Evolutionary conservation across 1,140 invertebrate genomes (phyloP).

Genomic region (Hetaerina americana): DNA sequence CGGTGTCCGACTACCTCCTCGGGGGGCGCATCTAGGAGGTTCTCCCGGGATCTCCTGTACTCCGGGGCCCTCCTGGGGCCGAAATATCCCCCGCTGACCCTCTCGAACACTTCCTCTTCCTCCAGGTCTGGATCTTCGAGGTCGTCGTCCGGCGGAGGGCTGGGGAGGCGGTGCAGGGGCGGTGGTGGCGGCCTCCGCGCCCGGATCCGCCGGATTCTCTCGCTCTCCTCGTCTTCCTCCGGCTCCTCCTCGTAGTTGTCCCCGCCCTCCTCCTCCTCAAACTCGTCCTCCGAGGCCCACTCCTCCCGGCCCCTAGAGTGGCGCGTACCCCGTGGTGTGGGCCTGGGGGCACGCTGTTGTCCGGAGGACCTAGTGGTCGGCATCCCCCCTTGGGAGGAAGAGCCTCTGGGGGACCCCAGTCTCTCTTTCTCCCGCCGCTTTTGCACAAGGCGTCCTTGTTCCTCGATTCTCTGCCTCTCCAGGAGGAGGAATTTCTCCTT

Average conservation of each 20-base stretch:
- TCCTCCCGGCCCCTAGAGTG: background rate
- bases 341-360: background rate
- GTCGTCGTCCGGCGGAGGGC: background rate
- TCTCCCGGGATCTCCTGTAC: slow-evolving; percentile 29
- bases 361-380: background rate
- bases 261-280: background rate
- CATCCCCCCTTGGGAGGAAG: background rate
- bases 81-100: background rate
- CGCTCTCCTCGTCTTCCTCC: background rate
- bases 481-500: slow-evolving; percentile 69
- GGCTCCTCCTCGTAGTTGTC: background rate
- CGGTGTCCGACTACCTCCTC: slow-evolving; percentile 20
- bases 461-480: slow-evolving; percentile 49
- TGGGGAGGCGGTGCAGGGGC: background rate
- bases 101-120: background rate
- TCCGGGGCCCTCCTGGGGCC: slow-evolving; percentile 25
- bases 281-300: background rate
- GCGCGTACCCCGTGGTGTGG: background rate
- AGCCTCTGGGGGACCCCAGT: background rate
- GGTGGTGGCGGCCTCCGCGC: background rate
- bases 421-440: background rate
- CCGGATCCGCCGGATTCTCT: background rate
- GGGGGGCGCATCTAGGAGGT: slow-evolving; percentile 30
- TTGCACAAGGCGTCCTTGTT: slow-evolving; percentile 19
- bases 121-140: slow-evolving; percentile 4